Conservation (phyloP, 2,113 vertebrate species). For the Dasyurus viverrinus region DNA sequence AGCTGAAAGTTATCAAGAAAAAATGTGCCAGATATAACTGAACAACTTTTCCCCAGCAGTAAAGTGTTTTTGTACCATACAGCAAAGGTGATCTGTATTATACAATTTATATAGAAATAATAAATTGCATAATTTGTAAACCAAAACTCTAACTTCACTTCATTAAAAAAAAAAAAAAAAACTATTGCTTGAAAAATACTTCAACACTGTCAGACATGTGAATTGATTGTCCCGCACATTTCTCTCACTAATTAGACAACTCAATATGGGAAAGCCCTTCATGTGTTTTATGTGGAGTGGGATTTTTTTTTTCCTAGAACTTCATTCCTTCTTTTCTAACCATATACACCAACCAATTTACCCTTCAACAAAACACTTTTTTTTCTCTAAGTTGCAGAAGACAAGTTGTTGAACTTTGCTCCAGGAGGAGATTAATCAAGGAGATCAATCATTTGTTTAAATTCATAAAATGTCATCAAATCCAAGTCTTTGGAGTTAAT, state of each 20-base stretch:
- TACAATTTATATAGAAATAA: neutral
- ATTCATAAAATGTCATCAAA: neutral
- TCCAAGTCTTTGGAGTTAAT: neutral
- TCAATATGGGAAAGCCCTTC: neutral
- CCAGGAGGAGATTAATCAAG: neutral
- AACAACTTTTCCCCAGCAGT: neutral
- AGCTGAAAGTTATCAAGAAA: neutral
- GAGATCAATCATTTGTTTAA: neutral
- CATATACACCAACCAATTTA: neutral
- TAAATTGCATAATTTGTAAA: neutral
- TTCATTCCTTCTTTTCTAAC: neutral
- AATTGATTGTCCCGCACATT: neutral
- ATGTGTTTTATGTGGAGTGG: neutral
- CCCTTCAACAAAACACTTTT: neutral
- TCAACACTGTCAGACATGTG: neutral
- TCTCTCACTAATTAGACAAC: neutral
- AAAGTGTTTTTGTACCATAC: neutral
- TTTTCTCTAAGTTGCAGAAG: neutral
- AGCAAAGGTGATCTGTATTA: neutral
- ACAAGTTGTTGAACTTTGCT: neutral
- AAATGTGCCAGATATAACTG: neutral
- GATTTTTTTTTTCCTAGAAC: neutral
- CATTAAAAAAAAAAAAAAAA: neutral
- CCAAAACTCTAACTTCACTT: neutral
- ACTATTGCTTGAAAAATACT: too few relatives aligned